phyloP scores from a whole-genome alignment of 2,888 invertebrate genomes.

The Exephanes ischioxanthus region DNA sequence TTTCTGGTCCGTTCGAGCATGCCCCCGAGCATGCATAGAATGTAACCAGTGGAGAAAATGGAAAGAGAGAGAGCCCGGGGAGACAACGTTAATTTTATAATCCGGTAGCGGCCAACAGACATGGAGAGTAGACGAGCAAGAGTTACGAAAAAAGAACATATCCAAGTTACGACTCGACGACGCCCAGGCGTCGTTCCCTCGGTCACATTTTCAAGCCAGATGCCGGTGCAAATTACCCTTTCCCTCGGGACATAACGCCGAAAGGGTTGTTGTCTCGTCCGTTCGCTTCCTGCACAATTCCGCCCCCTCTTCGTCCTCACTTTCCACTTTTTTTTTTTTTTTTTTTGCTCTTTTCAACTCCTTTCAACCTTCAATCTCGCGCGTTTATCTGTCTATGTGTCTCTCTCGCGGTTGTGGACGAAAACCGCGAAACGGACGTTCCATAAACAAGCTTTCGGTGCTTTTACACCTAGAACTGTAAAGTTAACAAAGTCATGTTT shows the following conservation, averaged over 20 bases:
- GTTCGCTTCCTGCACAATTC: slow-evolving; percentile 32
- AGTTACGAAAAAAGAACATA: slow-evolving; percentile 15
- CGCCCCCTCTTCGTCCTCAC: slow-evolving; percentile 36
- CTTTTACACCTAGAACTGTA: slow-evolving; percentile 69
- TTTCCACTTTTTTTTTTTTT: slow-evolving; percentile 23
- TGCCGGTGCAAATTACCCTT: slow-evolving; percentile 74
- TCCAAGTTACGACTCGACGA: slow-evolving; percentile 70
- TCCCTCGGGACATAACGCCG: slow-evolving; percentile 65
- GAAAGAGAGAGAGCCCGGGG: slow-evolving; percentile 22
- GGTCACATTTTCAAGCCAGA: slow-evolving; percentile 74
- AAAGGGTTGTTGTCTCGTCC: slow-evolving; percentile 66
- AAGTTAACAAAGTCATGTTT: slow-evolving; percentile 77
- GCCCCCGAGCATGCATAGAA: slow-evolving; percentile 52
- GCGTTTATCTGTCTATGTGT: slow-evolving; percentile 16
- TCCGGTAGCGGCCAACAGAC: slow-evolving; percentile 67
- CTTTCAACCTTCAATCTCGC: slow-evolving; percentile 21
- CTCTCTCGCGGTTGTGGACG: slow-evolving; percentile 37
- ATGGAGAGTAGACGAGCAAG: slow-evolving; percentile 53
- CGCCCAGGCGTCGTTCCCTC: slow-evolving; percentile 66
- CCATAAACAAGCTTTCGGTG: slow-evolving; percentile 71
- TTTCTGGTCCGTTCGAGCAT: slow-evolving; percentile 39
- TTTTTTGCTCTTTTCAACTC: slow-evolving; percentile 12
- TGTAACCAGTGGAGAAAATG: slow-evolving; percentile 32
- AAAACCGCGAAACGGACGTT: slow-evolving; percentile 65
- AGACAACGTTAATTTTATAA: slow-evolving; percentile 83